phyloP scores from a whole-genome alignment of 2,113 vertebrate species.

The Corythoichthys haematopterus region DNA sequence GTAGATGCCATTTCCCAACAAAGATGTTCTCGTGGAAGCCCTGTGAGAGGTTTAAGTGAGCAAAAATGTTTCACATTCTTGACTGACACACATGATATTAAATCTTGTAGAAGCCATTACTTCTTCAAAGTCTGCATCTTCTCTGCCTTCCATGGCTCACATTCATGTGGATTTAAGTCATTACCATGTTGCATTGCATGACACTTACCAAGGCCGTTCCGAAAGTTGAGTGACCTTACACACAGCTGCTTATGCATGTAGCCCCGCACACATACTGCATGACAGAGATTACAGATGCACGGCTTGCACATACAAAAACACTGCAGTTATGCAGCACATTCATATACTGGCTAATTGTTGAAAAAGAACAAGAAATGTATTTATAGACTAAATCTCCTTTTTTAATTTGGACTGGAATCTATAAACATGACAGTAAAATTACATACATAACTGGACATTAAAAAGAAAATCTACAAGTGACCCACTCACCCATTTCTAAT shows the following conservation, averaged over 20 bases:
- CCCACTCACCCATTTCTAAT: background rate
- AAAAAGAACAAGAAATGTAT: background rate
- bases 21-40: conserved; percentile 21
- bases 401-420: background rate
- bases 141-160: conserved; percentile 6
- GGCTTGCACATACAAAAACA: background rate
- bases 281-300: no score
- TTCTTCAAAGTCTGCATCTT: background rate
- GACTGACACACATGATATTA: conserved; percentile 15
- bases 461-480: no score
- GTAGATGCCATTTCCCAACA: background rate
- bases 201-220: conserved; percentile 36
- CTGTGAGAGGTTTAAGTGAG: conserved; percentile 2
- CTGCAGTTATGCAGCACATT: background rate
- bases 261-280: no score
- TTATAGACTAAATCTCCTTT: background rate
- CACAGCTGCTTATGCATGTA: conserved; percentile 5
- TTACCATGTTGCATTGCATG: conserved; percentile 54
- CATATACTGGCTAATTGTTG: background rate
- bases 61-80: conserved; percentile 23
- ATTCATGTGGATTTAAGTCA: background rate
- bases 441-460: background rate
- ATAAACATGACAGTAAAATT: background rate
- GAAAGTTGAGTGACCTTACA: conserved; percentile 51
- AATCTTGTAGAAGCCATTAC: background rate